Base-by-base conservation (phyloP, 2,113 vertebrate genomes). In the Acanthochromis polyacanthus region DNA sequence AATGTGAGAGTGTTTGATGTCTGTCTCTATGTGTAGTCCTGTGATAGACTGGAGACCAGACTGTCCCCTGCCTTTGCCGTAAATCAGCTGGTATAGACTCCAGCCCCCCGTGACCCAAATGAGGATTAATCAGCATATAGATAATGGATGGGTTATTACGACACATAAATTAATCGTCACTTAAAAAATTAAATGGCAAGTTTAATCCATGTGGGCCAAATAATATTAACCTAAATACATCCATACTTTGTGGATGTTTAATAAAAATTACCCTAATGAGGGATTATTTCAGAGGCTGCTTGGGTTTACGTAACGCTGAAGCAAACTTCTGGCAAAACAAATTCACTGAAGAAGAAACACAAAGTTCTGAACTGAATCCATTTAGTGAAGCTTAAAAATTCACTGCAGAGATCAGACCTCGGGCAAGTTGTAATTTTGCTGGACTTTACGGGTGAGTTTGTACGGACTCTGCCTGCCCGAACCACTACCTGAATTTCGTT, bases 281-380 rank as follows among this genome's bases (percentile, higher is more conserved):
- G 3, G 4, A 50, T 17, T 50, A 17, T 50, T 17, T 19, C 7
- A 19, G 15, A 15, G 12, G 11, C 15, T 67, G 15, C 48, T 61
- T 17, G 48, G 30, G 25, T 52, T 14, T 79, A 0, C 4, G 50
- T 25, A 5, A 4, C 22, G 1, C 36, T 73, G 61, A 61, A 45
- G 52, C 15, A 43, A 14, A 63, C 22, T 28, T 25, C 45, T 60
- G 62, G 72, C 71, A 43, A 63, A 68, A 36, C 14, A 28, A 61
- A 72, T 52, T 52, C 30, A 65, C 40, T 69, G 66, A 79, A 8
- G 61, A 25, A 50, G 53, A 84, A 79, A 75, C 28, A 51, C 22
- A 43, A 50, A 40, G 28, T 32, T 22, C 53, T 75, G 56, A 19
- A 30, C 55, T 23, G 16, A 76, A 58, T 75, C 59, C 4, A 62